Evolutionary conservation across 2,113 vertebrate species (phyloP), one percentile per base, ranked within the genome.

Genomic region (Gymnobelideus leadbeateri): DNA sequence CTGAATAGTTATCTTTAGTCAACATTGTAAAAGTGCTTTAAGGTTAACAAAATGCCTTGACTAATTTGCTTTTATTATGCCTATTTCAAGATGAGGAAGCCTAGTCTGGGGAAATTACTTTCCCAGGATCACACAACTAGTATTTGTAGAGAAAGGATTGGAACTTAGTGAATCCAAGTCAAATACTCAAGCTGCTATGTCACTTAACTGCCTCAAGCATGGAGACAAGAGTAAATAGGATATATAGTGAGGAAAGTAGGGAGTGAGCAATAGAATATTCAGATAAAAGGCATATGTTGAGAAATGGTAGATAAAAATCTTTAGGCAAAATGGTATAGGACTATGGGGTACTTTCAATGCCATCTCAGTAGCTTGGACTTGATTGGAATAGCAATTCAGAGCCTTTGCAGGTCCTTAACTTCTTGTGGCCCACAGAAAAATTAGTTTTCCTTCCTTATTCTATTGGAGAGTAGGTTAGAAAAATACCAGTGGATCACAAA

Each of bases 361-460:
- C 51, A n/a, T n/a, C 0, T 50, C 19, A 52, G 93, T 94, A 54
- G 8, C 28, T 54, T 94, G 84, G 50, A 21, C 26, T 92, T 93
- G 37, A 55, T 92, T 11, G 9, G 92, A 92, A 16, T 53, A 92
- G 51, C 3, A 12, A 21, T 26, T 43, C 37, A 91, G 26, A 94
- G 11, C 57, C 0, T 77, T 92, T 92, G 54, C 8, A 90, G 50
- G 55, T 92, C 91, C 31, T 96, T 94, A 77, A 51, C 37, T 47
- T 0, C 50, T 51, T 89, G 7, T 53, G 28, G 2, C 57, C 31
- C 28, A 37, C 23, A 37, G 57, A 2, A 3, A 61, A 61, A 61
- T 61, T 61, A 11, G 11, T 43, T 3, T 6, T 68, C 10, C 49
- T 89, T 54, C 24, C 1, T 2, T 91, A 46, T 91, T n/a, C 91